Percentiles rank a stretch among this genome's conserved stretches.
Evolutionary conservation across 37 sponge, comb jelly and placozoan genomes (phyloP).

Genomic region (Ianthella basta): DNA sequence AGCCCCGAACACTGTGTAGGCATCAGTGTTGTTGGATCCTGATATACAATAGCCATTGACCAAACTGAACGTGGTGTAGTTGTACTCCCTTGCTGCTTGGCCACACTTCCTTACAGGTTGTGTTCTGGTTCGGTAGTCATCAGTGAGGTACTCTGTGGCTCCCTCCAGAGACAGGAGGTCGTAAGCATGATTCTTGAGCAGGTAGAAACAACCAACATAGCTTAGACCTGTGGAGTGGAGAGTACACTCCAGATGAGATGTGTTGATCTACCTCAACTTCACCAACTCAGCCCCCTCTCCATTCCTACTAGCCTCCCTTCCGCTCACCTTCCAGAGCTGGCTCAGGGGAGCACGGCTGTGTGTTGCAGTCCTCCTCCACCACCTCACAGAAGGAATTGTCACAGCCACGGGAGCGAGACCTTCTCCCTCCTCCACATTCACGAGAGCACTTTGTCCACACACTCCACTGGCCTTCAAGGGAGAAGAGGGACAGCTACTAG

Average conservation of each 20-base stretch:
- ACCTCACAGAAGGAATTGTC: constrained; percentile 14
- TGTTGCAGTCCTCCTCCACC: constrained; percentile 50
- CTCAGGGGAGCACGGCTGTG: constrained; percentile 54
- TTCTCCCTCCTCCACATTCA: constrained; percentile 48
- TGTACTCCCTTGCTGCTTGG: constrained; percentile 19
- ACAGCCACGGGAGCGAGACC: constrained; percentile 46
- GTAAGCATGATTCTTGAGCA: not conserved
- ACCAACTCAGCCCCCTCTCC: no score
- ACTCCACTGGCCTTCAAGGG: constrained; percentile 44
- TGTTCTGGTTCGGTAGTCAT: constrained; percentile 30
- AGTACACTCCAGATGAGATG: no score
- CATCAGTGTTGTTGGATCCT: constrained; percentile 42
- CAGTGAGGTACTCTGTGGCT: constrained; percentile 45
- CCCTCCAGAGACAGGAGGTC: constrained; percentile 40
- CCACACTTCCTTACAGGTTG: constrained; percentile 61
- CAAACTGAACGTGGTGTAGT: constrained; percentile 42
- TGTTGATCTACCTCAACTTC: no score
- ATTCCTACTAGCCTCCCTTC: no score
- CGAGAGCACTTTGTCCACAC: constrained; percentile 48
- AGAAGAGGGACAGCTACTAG: no score
- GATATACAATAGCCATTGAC: constrained; percentile 56
- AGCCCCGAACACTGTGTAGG: constrained; percentile 30
- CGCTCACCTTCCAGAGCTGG: constrained; percentile 47
- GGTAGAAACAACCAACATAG: constrained; percentile 45
- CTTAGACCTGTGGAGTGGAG: constrained; percentile 1